Base-by-base conservation (phyloP, 2,888 invertebrate genomes). In the Ochropleura plecta region DNA sequence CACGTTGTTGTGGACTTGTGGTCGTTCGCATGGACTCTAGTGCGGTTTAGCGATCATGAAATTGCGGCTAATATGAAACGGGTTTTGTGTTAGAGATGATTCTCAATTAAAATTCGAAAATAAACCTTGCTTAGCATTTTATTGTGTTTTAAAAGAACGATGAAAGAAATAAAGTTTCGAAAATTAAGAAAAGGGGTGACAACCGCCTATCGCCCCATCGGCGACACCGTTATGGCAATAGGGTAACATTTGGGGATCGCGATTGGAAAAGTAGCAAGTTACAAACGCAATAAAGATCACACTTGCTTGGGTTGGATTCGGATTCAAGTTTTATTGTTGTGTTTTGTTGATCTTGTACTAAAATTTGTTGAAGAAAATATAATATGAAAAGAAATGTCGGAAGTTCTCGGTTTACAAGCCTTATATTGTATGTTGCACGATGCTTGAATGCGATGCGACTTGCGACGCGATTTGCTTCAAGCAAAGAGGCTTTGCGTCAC, bases 171-270 rank as follows among this genome's bases (percentile, higher is more conserved):
- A 75, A 75, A 68, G 6, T 63, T 46, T 64, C 67, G 60, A 74
- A 79, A 84, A 79, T 82, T 86, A 75, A 80, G 70, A 78, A 77
- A 74, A 57, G 60, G 59, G 75, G 68, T 85, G 67, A 81, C 68
- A 30, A 59, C 48, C 53, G 18, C 20, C 20, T 73, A 46, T 76
- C 57, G 49, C 7, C 59, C 70, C 67, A 70, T 74, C 60, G 60
- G 51, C 49, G 62, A 78, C n/a, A 76, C 64, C 70, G 60, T 86
- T 81, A 76, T 74, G 57, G 44, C 53, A 67, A n/a, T 55, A 64
- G 70, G 70, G 80, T 53, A 64, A 72, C 64, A 66, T 75, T 76
- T 70, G 16, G 70, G 51, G 62, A 42, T 57, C 48, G 59, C 60
- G 65, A 83, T 78, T 75, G 64, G 62, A 69, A 71, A 81, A 69